Evolutionary conservation across 2,113 vertebrate genomes (phyloP), one percentile per base, ranked within the genome.

Genomic region (Nycticryphes semicollaris): DNA sequence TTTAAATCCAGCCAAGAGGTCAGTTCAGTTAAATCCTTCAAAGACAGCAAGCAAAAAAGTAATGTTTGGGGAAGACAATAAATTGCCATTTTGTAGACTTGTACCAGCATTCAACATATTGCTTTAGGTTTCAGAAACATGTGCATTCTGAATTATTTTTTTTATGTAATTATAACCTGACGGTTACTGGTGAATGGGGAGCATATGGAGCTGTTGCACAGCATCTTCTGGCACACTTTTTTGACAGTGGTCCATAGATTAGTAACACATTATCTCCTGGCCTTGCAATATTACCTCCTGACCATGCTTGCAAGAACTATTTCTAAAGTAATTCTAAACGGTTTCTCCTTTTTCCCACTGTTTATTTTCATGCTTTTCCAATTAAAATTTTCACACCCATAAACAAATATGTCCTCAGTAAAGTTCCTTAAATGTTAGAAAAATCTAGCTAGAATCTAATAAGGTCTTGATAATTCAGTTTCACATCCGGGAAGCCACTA

Each of bases 1-100:
- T 96, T 94, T 85, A 86, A 93, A 94, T 63, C 37, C 35, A 80
- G 63, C 14, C 37, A 93, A 69, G 54, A 93, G 25, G 70, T 86
- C 60, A 69, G 16, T 80, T 90, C 51, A 74, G 73, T 74, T 70
- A 94, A 96, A 80, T 67, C 9, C 17, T 59, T 80, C 33, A 53
- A 63, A 90, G 33, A 74, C 3, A 59, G 23, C 27, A 70, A 86
- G 37, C 21, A 73, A 62, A 78, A 87, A 20, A 79, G 53, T 91
- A 87, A 78, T 47, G 17, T 45, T 94, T 82, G 31, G 7, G 18
- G 10, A 39, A 63, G 50, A 88, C 35, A 77, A 41, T n/a, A 76
- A 73, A 80, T 72, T 54, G 50, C 59, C 2, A 0, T 14, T 72
- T 53, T 57, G 18, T 67, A 60, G 41, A 35, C 50, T 60, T 77